phyloP scores from a whole-genome alignment of 2,113 vertebrate genomes.

The Sapajus apella region DNA sequence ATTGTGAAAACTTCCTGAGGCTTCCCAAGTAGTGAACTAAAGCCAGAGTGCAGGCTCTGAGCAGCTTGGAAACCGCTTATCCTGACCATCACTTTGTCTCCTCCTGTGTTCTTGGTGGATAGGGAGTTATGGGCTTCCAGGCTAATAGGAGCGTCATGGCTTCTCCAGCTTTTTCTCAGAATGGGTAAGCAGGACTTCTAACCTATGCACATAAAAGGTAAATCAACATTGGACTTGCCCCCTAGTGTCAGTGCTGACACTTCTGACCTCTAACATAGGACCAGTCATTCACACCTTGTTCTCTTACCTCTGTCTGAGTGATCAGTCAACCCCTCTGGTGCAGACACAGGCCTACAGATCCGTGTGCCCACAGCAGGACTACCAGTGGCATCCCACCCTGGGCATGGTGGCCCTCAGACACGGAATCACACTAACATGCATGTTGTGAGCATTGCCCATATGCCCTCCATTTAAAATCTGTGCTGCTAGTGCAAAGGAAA shows the following conservation, averaged over 20 bases:
- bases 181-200: neutral
- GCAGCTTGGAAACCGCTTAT: neutral
- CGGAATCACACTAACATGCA: neutral
- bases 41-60: neutral
- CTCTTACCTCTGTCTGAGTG: neutral
- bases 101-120: neutral
- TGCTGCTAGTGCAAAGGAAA: neutral
- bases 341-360: neutral
- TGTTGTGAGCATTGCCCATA: too few species aligned
- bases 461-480: neutral
- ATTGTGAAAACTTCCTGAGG: neutral
- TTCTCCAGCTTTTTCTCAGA: constrained; percentile 19
- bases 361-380: neutral
- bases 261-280: neutral
- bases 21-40: neutral
- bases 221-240: neutral
- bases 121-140: neutral
- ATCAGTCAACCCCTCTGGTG: neutral
- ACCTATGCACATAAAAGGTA: neutral
- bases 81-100: neutral
- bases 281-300: neutral
- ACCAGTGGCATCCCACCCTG: neutral
- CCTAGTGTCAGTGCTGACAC: neutral
- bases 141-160: neutral
- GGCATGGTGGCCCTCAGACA: neutral